Evolutionary conservation across 2,888 invertebrate genomes (phyloP), one percentile per base, ranked within the genome.

Genomic region (Trimorus sp.): DNA sequence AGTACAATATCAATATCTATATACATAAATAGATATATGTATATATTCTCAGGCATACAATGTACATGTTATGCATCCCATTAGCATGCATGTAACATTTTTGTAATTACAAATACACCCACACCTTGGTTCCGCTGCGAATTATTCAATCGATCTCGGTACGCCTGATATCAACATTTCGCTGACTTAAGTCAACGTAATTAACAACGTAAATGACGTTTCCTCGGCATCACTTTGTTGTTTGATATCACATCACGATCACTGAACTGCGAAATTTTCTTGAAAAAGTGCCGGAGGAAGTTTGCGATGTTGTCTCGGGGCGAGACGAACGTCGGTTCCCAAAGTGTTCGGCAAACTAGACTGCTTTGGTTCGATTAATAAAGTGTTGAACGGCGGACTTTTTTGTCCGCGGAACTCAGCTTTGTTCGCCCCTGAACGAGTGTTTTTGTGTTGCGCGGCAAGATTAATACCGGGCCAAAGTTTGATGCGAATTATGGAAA

Each of bases 11-110:
- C 26, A 26, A 26, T 26, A 26, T 26, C 16, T 26, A 58, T 65
- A 8, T 48, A 12, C 11, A n/a, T 11, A 36, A 12, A 16, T 48
- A 11, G n/a, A 54, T 69, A 58, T 58, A 59, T 60, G 8, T 54
- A 14, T 63, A 62, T 56, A 78, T 68, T 26, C 48, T 3, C 38
- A 16, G 14, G 36, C n/a, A 11, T 26, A 78, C 45, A 66, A 54
- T 58, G 56, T 77, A 74, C 74, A 51, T 45, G n/a, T 51, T 49
- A 58, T 62, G 68, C 40, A 77, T 58, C 38, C 54, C 83, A 88
- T 88, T 86, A 86, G 83, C 86, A 86, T 86, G 85, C 86, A 88
- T 85, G 86, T 88, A 86, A 87, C 86, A 86, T 88, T 85, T 85
- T 86, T 86, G 87, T 87, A 89, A 88, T 88, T 88, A 88, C 87